Evolutionary conservation across 2,797 vertebrate genomes (phyloP).

Genomic region (Crocodylus rhombifer): DNA sequence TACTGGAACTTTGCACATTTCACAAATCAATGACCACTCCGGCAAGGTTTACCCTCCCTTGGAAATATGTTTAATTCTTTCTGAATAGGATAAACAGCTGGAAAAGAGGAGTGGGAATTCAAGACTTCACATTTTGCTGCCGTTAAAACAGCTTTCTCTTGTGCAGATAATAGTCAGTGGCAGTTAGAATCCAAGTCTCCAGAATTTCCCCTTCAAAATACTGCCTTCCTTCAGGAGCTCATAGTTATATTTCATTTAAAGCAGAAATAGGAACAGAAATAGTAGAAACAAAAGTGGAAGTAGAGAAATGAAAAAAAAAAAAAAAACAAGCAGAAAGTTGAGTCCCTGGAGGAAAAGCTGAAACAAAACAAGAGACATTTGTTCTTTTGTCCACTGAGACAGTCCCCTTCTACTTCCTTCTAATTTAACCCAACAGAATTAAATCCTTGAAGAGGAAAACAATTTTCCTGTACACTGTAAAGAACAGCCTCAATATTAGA

Average conservation of each 20-base stretch:
- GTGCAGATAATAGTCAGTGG: not conserved
- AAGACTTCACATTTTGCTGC: accelerated
- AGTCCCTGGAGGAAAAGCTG: not conserved
- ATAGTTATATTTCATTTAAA: not conserved
- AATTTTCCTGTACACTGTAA: not conserved
- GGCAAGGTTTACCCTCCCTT: not conserved
- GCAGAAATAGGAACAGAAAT: not conserved
- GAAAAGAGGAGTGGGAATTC: not conserved
- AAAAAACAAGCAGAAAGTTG: not conserved
- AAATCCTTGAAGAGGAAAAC: not conserved
- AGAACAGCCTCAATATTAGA: not conserved
- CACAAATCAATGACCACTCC: not conserved
- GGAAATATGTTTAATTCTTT: not conserved
- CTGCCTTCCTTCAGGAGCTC: not conserved
- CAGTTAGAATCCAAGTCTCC: not conserved
- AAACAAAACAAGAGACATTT: not conserved
- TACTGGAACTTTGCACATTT: not conserved
- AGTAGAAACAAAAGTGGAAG: constrained; percentile 21
- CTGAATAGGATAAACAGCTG: not conserved
- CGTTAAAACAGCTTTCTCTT: not conserved
- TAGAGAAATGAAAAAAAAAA: not conserved
- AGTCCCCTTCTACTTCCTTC: not conserved
- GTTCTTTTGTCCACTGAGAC: not conserved
- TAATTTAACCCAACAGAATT: not conserved
- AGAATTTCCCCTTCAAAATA: not conserved